Evolutionary conservation across 1,140 invertebrate genomes (phyloP), one percentile per base, ranked within the genome.

Genomic region (Macrocentrus cingulum): DNA sequence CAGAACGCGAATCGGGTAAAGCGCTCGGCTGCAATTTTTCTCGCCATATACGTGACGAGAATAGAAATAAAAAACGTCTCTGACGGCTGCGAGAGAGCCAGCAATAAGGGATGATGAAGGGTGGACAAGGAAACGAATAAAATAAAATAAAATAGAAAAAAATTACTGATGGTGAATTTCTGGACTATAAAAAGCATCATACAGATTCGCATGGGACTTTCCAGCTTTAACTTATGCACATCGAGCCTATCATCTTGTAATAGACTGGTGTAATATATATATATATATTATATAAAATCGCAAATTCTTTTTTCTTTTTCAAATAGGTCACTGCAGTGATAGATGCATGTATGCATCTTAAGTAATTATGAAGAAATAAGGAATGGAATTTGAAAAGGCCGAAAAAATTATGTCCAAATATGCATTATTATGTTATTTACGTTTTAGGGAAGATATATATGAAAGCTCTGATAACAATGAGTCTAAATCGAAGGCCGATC

Each of bases 21-120:
- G 76, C 75, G 78, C 76, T 79, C 71, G 72, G 69, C 76, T 79
- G 77, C 77, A 80, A 80, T 80, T 79, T 80, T 80, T 80, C 75
- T 80, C 77, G 76, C 77, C 71, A 80, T 72, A 78, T 78, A 79
- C 78, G 78, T 80, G 77, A 80, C 77, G 66, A 56, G 77, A 75
- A 77, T 80, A 65, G 66, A 70, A 77, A 77, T 72, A 67, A 68
- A 69, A 67, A 66, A 59, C 53, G 36, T 56, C 46, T 39, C 37
- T 55, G 25, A 32, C 16, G 20, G 36, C 22, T 9, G 8, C 9
- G 16, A 39, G 19, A 49, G 19, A 54, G 50, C 51, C 51, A 54
- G 59, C 36, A 29, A 45, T n/a, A 37, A 18, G 42, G 18, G 45
- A 49, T 46, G 41, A 51, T 37, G 22, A 37, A 58, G 45, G n/a